Conservation (phyloP, 2,888 invertebrate species). For the Andrena flavipes region DNA sequence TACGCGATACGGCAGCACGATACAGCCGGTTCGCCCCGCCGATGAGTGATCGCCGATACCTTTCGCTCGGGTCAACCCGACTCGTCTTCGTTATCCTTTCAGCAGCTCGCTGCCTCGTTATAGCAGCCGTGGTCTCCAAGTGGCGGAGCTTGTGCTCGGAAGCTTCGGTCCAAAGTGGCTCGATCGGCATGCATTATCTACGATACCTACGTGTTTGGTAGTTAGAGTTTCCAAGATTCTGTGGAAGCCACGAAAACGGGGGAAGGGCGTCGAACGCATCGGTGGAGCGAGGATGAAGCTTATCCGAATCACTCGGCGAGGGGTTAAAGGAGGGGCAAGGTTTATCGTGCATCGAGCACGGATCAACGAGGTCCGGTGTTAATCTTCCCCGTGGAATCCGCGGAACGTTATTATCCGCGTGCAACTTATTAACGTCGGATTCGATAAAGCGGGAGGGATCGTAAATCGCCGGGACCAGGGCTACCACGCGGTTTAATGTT, state of each 20-base stretch:
- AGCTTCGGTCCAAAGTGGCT: not conserved
- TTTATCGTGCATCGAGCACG: slow-evolving; percentile 17
- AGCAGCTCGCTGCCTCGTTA: slow-evolving; percentile 7
- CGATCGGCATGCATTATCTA: no score
- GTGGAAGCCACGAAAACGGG: no score
- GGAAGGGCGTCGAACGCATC: not conserved
- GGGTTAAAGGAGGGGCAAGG: slow-evolving; percentile 1
- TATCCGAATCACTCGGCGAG: not conserved
- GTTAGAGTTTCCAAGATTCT: no score
- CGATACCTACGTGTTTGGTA: no score
- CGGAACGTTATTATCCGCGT: slow-evolving; percentile 50
- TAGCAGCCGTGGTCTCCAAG: not conserved
- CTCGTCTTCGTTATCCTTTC: slow-evolving; percentile 25
- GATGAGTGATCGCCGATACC: slow-evolving; percentile 56
- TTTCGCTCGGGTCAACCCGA: slow-evolving; percentile 51
- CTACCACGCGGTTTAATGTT: slow-evolving; percentile 71
- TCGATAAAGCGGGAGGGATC: slow-evolving; percentile 41
- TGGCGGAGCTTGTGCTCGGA: not conserved
- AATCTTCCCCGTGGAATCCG: slow-evolving; percentile 39
- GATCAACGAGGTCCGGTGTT: slow-evolving; percentile 17
- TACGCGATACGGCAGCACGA: slow-evolving; percentile 61
- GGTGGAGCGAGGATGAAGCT: not conserved
- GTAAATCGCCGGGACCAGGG: slow-evolving; percentile 48
- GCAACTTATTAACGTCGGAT: slow-evolving; percentile 57
- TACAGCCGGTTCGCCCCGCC: slow-evolving; percentile 31